Percentiles rank a stretch among this genome's conserved stretches.
These are phyloP conservation scores for Bothrops jararaca DNA, from an alignment of 2,113 vertebrate species.

Conservation along the genomic window DNA sequence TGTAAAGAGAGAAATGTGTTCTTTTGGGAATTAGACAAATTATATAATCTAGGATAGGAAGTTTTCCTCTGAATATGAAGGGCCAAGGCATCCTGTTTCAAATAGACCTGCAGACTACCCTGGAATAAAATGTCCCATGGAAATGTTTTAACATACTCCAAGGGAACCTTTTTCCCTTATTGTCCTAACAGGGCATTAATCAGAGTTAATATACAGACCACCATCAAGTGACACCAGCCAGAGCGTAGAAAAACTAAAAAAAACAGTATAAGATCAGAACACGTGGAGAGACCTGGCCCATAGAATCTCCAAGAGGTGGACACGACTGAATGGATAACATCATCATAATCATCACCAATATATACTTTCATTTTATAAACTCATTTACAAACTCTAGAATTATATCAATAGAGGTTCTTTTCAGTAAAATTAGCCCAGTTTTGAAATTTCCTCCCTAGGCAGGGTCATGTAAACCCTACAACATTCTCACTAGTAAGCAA, in stretches of 20 bases:
- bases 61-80: background rate
- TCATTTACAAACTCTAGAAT: background rate
- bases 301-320: background rate
- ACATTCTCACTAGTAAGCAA: background rate
- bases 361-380: background rate
- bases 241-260: too few relatives aligned
- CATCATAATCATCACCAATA: too few relatives aligned
- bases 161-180: background rate
- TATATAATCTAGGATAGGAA: background rate
- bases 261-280: background rate
- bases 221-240: too few relatives aligned
- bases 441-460: background rate
- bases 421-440: background rate
- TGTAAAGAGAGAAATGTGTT: background rate
- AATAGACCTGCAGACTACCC: background rate
- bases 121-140: background rate
- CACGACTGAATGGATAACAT: background rate
- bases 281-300: background rate
- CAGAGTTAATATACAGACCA: background rate
- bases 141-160: background rate
- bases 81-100: background rate
- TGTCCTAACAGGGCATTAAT: background rate
- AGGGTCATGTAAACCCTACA: background rate
- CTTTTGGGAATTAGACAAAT: background rate
- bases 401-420: background rate